Base-by-base conservation (phyloP, 92 coral and sea anemone species). In the Zoanthus gigantus region DNA sequence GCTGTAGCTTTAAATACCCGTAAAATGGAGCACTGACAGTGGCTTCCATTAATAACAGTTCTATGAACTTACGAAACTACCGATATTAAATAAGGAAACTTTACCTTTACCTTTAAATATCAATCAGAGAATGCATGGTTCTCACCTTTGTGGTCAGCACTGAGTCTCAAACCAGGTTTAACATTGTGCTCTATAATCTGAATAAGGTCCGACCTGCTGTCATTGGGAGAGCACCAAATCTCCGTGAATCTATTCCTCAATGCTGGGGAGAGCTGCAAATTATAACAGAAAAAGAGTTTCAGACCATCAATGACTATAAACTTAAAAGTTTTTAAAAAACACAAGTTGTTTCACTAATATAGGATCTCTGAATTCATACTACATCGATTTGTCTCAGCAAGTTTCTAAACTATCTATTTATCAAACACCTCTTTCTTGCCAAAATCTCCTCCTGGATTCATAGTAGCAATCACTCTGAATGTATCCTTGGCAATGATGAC, bases 391-490 rank as follows among this genome's bases (percentile, higher is more conserved):
- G 42, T 34, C 42, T 34, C 42, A 34, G 3, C 42, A 34, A 34
- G 42, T 34, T 34, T 34, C 42, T 34, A 34, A 1, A 34, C 42
- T 34, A 34, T 34, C 1, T 34, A 34, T 34, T 34, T 37, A 4
- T 37, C 4, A 52, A 89, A 10, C 84, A 97, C 99, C 96, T 97
- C 99, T 82, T 97, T 97, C 87, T 97, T 97, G 57, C 99, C 99
- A 85, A 95, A 97, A 88, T 97, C 98, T 7, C 99, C 99, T 1
- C 99, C 99, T 86, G 99, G 99, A 47, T 97, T 97, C 99, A 97
- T 97, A 4, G 99, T 97, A 23, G 96, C 96, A 14, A 97, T 89
- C 10, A 97, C 92, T 81, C 93, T 93, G 83, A 97, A 97, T 10
- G 89, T 79, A 12, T 90, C 83, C 85, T 88, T 88, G 0, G 99